Evolutionary conservation across 2,888 invertebrate species (phyloP), one percentile per base, ranked within the genome.

Genomic region (Leptopilina drosophilae): DNA sequence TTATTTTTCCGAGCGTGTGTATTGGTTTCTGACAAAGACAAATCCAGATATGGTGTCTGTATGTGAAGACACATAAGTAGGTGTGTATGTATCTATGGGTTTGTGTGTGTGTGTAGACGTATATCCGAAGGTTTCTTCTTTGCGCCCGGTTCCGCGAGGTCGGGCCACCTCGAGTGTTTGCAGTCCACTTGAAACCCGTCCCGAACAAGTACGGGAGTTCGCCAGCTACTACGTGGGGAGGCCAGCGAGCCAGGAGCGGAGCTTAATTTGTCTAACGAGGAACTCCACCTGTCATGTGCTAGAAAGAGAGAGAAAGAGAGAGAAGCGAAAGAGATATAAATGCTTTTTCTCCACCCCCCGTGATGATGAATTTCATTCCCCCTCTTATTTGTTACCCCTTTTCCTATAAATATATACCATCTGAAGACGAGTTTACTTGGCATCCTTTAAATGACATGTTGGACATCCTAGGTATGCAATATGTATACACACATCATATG

Each of bases 111-210:
- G 62, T 26, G 5, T 40, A 65, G 5, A 40, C 6, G 7, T 62
- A 62, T 79, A 80, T 82, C 82, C 82, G 78, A 82, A 84, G 85
- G 84, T 82, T 87, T 83, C 79, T 80, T 81, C 85, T 86, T 49
- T 85, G 86, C 82, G 83, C 81, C 84, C 82, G 83, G 83, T 87
- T 84, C 82, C 80, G 80, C 84, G 81, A 82, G 85, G 85, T 82
- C 86, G 84, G 84, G 84, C 85, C 85, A 84, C 81, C 84, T 88
- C 87, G 89, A 91, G 91, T 91, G 91, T 91, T 91, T 91, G 91
- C 91, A 90, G 90, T 90, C 89, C 91, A 91, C 91, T 91, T 88
- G 88, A 91, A 90, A 90, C 88, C 87, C 89, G 90, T 89, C 89
- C 88, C 88, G 89, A 89, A 88, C 89, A 89, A 90, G 88, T 84